Base-by-base conservation (phyloP, 2,113 vertebrate species). In the Scortum barcoo region DNA sequence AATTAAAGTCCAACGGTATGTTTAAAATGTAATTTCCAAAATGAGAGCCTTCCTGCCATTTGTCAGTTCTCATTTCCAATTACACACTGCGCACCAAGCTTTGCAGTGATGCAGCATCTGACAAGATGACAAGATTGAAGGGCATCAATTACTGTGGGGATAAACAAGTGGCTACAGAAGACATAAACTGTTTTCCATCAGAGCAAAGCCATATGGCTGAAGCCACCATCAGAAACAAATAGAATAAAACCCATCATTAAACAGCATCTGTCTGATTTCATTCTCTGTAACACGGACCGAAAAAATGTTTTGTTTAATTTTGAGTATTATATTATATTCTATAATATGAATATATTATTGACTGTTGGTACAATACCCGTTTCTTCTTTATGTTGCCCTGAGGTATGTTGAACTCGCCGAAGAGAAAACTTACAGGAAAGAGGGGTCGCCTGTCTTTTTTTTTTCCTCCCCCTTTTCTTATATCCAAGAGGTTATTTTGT, bases 131-230 rank as follows among this genome's bases (percentile, higher is more conserved):
- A 86, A 79, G 58, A 75, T 76, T 79, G 78, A 90, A 84, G 75
- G 69, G 73, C 79, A 76, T 87, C 69, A 73, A 87, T 91, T 90
- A 88, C 60, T 72, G 57, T 58, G 56, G 50, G 33, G 54, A 73
- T 88, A 85, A 90, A 83, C 81, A 87, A 74, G 78, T 80, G 63
- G 81, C 57, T 66, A 66, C 54, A 53, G 70, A 72, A 72, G 46
- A 76, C 75, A 72, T 42, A 68, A 87, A 86, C 56, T 61, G 76
- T 30, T 74, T 83, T 82, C 72, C 81, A 72, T 61, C 78, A 72
- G 68, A 88, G 70, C 48, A 50, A 60, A 2, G 67, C 82, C 88
- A 91, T 88, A 90, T 86, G 91, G 88, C 81, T 66, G 44, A 62
- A 77, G 10, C n/a, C 57, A 76, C 68, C 79, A 61, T 71, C 28